A percentile compares a stretch with the other conserved stretches of the same genome.
Conservation (phyloP, 2,888 invertebrate species). For the Drosophila sordidula region DNA sequence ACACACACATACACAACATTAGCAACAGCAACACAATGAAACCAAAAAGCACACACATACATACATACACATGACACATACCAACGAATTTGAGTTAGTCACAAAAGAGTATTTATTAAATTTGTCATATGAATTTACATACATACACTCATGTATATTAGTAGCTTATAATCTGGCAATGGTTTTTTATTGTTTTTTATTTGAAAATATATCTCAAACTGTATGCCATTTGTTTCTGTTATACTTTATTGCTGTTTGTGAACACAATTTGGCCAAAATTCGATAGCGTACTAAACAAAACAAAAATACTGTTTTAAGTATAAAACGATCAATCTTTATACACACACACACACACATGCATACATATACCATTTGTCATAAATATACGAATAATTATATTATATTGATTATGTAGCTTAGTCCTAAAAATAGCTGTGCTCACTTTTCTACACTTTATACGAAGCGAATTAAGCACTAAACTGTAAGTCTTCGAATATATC, state of each 20-base stretch:
- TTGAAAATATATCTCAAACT: slow-evolving; percentile 40
- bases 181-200: slow-evolving; percentile 5
- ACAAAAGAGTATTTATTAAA: slow-evolving; percentile 58
- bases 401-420: slow-evolving; percentile 75
- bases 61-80: slow-evolving; percentile 26
- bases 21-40: slow-evolving; percentile 15
- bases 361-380: slow-evolving; percentile 35
- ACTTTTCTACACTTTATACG: slow-evolving; percentile 74
- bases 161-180: slow-evolving; percentile 36
- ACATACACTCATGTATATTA: slow-evolving; percentile 24
- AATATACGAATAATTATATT: slow-evolving; percentile 33
- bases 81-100: slow-evolving; percentile 67
- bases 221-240: slow-evolving; percentile 61
- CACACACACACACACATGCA: slow-evolving; percentile 33
- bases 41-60: slow-evolving; percentile 28
- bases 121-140: slow-evolving; percentile 51
- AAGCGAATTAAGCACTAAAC: slow-evolving; percentile 53
- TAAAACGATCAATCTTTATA: slow-evolving; percentile 46
- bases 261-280: slow-evolving; percentile 60
- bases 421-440: slow-evolving; percentile 57
- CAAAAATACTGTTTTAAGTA: slow-evolving; percentile 77
- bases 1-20: slow-evolving; percentile 16
- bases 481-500: slow-evolving; percentile 70
- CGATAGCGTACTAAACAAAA: slow-evolving; percentile 44
- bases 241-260: slow-evolving; percentile 39